Base-by-base conservation (phyloP, 2,113 vertebrate genomes). In the Neoarius graeffei region DNA sequence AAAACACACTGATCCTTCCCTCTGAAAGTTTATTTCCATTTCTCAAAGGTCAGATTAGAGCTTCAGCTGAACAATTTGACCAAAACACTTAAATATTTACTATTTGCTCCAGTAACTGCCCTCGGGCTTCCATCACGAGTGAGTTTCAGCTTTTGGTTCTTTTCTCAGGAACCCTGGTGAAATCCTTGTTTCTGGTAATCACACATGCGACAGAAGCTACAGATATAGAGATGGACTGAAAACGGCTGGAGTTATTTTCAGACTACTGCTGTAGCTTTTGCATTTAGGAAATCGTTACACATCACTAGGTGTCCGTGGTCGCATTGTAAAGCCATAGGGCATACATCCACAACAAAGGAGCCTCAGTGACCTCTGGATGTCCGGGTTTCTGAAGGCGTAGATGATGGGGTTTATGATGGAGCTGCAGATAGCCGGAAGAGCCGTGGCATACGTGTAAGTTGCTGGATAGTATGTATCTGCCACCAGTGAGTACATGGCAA, bases 331-430 rank as follows among this genome's bases (percentile, higher is more conserved):
- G 48, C 95, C 94, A 85, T 96, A 93, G 0, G 96, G 95, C 85
- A 96, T 54, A 81, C 97, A 97, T 0, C 96, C 96, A 25, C 97
- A 98, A 90, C 97, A 97, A 8, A 96, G 96, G 89, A 97, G 91
- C 96, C 96, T 96, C 42, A 98, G 95, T 0, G 97, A 96, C 89
- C 97, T 96, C 94, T 97, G 97, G 89, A 98, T 97, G 90, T 98
- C 97, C 0, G 97, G 97, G 94, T 98, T 97, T 3, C 97, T 93
- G 93, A 97, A 98, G 88, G 97, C 97, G 73, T 98, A 98, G 8
- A 98, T 95, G 92, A 98, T 93, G 84, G 97, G 97, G 93, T 98
- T 98, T 92, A 98, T 95, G 87, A 97, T 96, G 7, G 97, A 98
- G 94, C 97, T 96, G 94, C 95, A 96, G 80, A 97, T 94, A 84